Evolutionary conservation across 2,113 vertebrate genomes (phyloP), one percentile per base, ranked within the genome.

Genomic region (Odocoileus virginianus): DNA sequence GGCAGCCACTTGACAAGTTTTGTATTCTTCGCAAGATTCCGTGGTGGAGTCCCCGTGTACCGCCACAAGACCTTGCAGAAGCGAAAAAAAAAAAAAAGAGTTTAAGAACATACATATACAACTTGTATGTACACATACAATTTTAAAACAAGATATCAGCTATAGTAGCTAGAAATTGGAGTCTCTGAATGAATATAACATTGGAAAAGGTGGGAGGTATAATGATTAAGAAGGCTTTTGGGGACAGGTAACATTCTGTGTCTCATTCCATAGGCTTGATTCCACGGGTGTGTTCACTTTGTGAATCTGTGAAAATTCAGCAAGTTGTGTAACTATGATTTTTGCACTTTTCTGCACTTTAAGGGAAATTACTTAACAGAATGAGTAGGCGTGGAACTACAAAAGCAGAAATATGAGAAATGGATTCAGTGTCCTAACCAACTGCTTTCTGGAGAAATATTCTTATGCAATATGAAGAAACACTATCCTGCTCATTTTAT

Each of bases 1-100:
- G 99, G 99, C 60, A 99, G 98, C 99, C 99, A 99, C 11, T 99
- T 99, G 98, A 99, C 98, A 0, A 99, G 98, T 84, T 99, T 99
- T 1, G 99, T 99, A 0, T 99, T 99, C 11, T 99, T 98, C 0
- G 99, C 99, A 36, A 99, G 89, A 47, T 99, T 99, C 3, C 98
- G 90, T 23, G 99, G 99, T 3, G 61, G 55, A 33, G 98, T 25
- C 54, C 99, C 99, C 0, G 99, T 99, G 97, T 99, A 99, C 40
- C 99, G 98, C 99, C 99, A 99, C 30, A 99, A 76, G 30, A 99
- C 99, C 99, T 99, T 88, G 47, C 10, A 76, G 78, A 71, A 87
- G 82, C 45, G 2, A 0, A n/a, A 17, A 28, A 78, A 4, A 16
- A 45, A 28, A 28, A 78, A 28, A 30, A 47, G 0, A 0, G 2